Percentiles rank a stretch among this genome's conserved stretches.
Evolutionary conservation across 1,140 invertebrate species (phyloP).

Genomic region (Antheraea pernyi): DNA sequence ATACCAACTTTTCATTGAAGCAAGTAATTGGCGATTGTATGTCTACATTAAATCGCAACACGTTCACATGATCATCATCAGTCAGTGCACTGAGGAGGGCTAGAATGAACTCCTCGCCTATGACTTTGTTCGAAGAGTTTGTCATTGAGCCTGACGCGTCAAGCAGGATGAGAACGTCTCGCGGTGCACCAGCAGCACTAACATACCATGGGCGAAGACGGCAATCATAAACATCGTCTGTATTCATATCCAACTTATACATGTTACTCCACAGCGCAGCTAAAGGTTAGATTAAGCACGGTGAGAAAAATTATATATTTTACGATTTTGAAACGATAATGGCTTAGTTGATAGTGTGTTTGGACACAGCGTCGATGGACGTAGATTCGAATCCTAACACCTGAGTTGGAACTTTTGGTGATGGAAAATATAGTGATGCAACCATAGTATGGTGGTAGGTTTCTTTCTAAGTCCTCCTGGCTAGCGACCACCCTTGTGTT

Average conservation of each 20-base stretch:
- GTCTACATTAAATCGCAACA: conserved; percentile 83
- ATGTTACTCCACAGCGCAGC: conserved; percentile 62
- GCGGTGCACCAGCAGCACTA: conserved; percentile 93
- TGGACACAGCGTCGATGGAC: too few relatives aligned
- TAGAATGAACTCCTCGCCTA: conserved; percentile 91
- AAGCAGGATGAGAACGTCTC: conserved; percentile 94
- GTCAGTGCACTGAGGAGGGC: conserved; percentile 95
- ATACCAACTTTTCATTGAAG: conserved; percentile 65
- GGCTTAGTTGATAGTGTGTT: too few relatives aligned
- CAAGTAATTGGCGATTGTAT: conserved; percentile 57
- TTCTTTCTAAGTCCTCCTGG: too few relatives aligned
- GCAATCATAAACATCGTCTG: conserved; percentile 85
- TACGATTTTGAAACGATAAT: too few relatives aligned
- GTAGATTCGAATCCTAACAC: too few relatives aligned
- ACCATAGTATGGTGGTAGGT: too few relatives aligned
- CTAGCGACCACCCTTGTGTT: too few relatives aligned
- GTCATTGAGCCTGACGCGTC: conserved; percentile 97
- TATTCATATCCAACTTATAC: conserved; percentile 47
- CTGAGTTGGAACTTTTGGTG: too few relatives aligned
- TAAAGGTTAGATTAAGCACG: conserved; percentile 15
- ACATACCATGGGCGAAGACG: conserved; percentile 94
- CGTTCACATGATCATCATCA: conserved; percentile 96
- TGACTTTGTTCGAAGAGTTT: conserved; percentile 85
- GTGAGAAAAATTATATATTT: too few relatives aligned
- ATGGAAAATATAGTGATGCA: too few relatives aligned